Conservation (phyloP, 2,113 vertebrate genomes). For the Rhynchomys soricoides region DNA sequence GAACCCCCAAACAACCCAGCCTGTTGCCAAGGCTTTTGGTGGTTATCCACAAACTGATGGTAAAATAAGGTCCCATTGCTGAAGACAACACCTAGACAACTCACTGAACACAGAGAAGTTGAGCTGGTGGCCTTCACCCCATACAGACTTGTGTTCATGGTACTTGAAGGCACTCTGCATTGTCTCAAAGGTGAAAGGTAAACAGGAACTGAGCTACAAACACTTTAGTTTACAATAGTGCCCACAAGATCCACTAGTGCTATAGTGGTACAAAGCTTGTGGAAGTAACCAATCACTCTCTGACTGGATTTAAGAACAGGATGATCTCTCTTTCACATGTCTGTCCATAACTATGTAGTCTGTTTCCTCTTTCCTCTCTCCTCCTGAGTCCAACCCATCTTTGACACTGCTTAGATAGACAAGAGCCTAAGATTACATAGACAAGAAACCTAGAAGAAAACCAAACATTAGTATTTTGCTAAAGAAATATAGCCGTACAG, state of each 20-base stretch:
- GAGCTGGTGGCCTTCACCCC: neutral
- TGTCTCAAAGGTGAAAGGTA: neutral
- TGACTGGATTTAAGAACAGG: neutral
- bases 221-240: neutral
- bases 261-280: neutral
- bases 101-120: neutral
- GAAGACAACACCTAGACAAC: neutral
- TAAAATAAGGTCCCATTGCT: neutral
- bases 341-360: too few relatives aligned
- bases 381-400: neutral
- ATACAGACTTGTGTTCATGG: neutral
- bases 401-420: neutral
- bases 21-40: neutral
- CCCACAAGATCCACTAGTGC: neutral
- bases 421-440: neutral
- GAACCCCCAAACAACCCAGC: neutral
- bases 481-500: neutral
- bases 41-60: neutral
- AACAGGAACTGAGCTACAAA: neutral
- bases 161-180: neutral
- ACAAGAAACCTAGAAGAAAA: neutral
- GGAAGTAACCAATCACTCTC: neutral
- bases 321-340: too few relatives aligned
- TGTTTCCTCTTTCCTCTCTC: too few relatives aligned
- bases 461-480: neutral